phyloP scores from a whole-genome alignment of 2,113 vertebrate species.

The Mastomys coucha region DNA sequence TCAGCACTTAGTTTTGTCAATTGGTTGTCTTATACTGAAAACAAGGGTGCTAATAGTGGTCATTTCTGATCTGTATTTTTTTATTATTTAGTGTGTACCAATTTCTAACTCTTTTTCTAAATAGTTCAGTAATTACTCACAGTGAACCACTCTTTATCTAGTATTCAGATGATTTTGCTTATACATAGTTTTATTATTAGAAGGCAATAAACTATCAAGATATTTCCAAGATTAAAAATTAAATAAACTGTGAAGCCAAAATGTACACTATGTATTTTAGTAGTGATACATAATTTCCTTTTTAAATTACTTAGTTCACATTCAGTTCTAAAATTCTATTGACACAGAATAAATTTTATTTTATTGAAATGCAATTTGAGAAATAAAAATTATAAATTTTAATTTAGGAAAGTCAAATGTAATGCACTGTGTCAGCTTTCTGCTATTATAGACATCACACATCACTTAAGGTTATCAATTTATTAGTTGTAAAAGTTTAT shows the following conservation, averaged over 20 bases:
- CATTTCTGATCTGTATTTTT: neutral
- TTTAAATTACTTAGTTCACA: neutral
- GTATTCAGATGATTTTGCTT: neutral
- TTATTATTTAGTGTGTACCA: neutral
- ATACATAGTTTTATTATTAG: neutral
- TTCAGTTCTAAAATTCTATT: neutral
- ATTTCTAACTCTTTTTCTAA: neutral
- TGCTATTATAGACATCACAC: too few relatives aligned
- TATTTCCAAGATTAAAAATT: neutral
- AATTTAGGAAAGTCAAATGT: neutral
- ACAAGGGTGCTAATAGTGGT: neutral
- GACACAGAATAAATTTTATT: neutral
- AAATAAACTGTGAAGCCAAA: neutral
- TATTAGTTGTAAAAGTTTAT: neutral
- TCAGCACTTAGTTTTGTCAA: slow-evolving; percentile 53
- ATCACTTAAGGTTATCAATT: neutral
- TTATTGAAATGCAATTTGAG: neutral
- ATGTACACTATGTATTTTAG: neutral
- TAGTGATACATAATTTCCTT: neutral
- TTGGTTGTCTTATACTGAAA: neutral
- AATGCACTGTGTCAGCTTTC: neutral
- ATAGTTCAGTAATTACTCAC: neutral
- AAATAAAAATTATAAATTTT: neutral
- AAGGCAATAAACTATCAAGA: neutral
- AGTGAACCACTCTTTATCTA: neutral